These are phyloP conservation scores for Mongoloraphidia duomilia DNA, from an alignment of 2,888 invertebrate genomes.

Conservation along the genomic window DNA sequence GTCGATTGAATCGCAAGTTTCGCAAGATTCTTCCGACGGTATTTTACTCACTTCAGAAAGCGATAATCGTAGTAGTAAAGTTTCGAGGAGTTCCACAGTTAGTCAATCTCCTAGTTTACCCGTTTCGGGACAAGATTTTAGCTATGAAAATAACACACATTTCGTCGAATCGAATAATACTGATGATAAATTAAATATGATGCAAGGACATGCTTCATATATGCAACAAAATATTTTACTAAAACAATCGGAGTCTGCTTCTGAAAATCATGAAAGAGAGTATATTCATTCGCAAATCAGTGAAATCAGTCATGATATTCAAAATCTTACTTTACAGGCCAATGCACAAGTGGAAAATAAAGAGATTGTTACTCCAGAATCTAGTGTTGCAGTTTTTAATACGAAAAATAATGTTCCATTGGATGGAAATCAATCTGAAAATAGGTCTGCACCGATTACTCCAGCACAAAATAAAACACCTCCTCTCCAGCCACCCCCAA, in stretches of 20 bases:
- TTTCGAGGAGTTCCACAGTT: constrained; percentile 34
- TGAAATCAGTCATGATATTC: constrained; percentile 9
- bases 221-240: not conserved
- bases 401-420: not conserved
- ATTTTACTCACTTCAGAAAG: constrained; percentile 44
- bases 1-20: constrained; percentile 51
- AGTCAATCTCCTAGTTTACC: constrained; percentile 24
- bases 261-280: constrained; percentile 7
- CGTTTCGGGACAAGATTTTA: constrained; percentile 6
- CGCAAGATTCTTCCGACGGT: constrained; percentile 49
- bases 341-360: constrained; percentile 21
- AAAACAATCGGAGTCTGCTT: not conserved
- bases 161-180: no score
- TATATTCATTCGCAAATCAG: constrained; percentile 10
- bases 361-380: constrained; percentile 20
- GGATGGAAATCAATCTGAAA: no score
- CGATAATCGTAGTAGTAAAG: constrained; percentile 42
- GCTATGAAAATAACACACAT: no score
- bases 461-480: constrained; percentile 5
- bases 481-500: constrained; percentile 11
- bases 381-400: not conserved
- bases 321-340: constrained; percentile 5
- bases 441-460: not conserved
- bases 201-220: not conserved
- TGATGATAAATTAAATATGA: no score